phyloP scores from a whole-genome alignment of 2,888 invertebrate genomes.

The Scaptomyza tumidula region DNA sequence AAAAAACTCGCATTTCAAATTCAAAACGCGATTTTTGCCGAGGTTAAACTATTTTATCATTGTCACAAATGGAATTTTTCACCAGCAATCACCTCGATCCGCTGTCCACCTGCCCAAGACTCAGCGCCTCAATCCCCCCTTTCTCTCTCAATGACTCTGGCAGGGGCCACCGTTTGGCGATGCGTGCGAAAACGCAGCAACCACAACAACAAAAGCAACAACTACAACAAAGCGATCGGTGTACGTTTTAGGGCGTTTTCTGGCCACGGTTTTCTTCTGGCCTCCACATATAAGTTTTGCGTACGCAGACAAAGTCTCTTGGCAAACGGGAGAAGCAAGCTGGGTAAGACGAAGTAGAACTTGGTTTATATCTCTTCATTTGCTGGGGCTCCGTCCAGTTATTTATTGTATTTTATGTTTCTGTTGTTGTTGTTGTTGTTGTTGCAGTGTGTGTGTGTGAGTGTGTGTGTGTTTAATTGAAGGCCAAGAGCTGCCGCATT shows the following conservation, averaged over 20 bases:
- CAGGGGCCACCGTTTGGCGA: conserved; percentile 60
- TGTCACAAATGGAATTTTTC: conserved; percentile 83
- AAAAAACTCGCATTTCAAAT: conserved; percentile 76
- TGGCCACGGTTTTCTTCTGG: conserved; percentile 76
- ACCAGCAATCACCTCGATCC: conserved; percentile 71
- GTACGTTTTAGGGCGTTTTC: conserved; percentile 79
- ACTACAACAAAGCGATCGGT: conserved; percentile 43
- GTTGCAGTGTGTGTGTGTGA: conserved; percentile 5
- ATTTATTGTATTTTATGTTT: conserved; percentile 74
- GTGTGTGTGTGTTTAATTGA: conserved; percentile 67
- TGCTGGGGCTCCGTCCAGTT: conserved; percentile 71
- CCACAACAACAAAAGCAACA: conserved; percentile 41
- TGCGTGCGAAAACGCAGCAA: conserved; percentile 80
- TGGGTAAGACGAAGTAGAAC: conserved; percentile 42
- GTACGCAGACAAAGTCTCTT: conserved; percentile 56
- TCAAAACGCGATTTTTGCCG: conserved; percentile 82
- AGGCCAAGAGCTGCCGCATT: conserved; percentile 77
- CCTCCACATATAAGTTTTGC: conserved; percentile 66
- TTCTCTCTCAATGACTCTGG: conserved; percentile 23
- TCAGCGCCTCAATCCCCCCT: conserved; percentile 12
- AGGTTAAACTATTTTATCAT: conserved; percentile 84
- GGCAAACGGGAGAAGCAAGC: neutral
- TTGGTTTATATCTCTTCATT: conserved; percentile 79
- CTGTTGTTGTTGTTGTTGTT: conserved; percentile 36
- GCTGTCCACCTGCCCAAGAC: conserved; percentile 62